Evolutionary conservation across 1,140 invertebrate species (phyloP).

Genomic region (Drosophila setifemur): DNA sequence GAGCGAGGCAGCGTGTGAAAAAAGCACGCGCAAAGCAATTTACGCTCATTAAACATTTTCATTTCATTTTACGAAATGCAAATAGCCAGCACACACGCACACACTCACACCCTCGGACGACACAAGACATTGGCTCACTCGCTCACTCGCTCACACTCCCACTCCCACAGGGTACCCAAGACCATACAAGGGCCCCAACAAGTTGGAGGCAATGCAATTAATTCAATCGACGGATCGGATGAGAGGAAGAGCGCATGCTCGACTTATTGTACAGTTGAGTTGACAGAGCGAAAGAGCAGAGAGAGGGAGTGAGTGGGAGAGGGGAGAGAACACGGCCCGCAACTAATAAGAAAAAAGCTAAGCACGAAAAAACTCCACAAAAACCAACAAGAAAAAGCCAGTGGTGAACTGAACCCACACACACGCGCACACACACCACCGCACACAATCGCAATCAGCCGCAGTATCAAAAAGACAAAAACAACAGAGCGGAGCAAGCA

Average conservation of each 20-base stretch:
- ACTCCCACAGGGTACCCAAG: constrained; percentile 13
- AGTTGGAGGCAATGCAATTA: constrained; percentile 49
- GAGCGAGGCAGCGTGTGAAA: constrained; percentile 17
- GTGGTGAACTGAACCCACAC: constrained; percentile 4
- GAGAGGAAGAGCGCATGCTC: constrained; percentile 67
- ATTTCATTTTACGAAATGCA: constrained; percentile 55
- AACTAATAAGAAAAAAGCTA: constrained; percentile 68
- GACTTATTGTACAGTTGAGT: constrained; percentile 70
- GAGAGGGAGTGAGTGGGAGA: no score
- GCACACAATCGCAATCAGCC: constrained; percentile 33
- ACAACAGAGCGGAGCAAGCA: constrained; percentile 30
- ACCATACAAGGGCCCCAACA: constrained; percentile 33
- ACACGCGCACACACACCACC: constrained; percentile 6
- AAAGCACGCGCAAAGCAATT: constrained; percentile 74
- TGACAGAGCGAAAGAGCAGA: constrained; percentile 28
- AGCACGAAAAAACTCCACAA: constrained; percentile 18
- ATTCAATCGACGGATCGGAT: constrained; percentile 34
- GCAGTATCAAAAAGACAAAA: background rate
- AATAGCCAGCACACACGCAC: constrained; percentile 13
- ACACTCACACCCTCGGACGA: constrained; percentile 13
- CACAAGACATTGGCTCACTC: constrained; percentile 9
- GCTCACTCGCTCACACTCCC: constrained; percentile 15
- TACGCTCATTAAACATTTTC: constrained; percentile 76
- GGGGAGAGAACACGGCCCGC: constrained; percentile 2
- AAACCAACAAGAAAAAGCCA: constrained; percentile 7